Evolutionary conservation across 1,140 invertebrate species (phyloP), one percentile per base, ranked within the genome.

Genomic region (Diuraphis noxia): DNA sequence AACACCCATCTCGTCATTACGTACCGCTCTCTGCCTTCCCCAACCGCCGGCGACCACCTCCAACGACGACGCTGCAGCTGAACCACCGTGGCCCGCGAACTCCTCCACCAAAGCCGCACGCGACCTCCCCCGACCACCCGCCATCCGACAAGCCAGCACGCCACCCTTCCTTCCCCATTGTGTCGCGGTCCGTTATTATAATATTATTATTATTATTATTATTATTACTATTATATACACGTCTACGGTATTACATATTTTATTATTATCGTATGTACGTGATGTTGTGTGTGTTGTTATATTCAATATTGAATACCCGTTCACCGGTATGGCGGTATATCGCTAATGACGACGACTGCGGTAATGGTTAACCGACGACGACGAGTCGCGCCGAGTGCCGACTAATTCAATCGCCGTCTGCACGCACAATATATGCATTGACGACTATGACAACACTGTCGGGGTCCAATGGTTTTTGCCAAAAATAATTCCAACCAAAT

Each of bases 1-100:
- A 34, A 49, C 38, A 90, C 88, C 77, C 89, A 81, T 82, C 77
- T 49, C 89, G 88, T 72, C 49, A 88, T 88, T 88, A 87, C 49
- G 86, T 88, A 56, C 38, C 43, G 56, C 85, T 25, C 84, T 10
- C 82, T 43, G 41, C 41, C 52, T 10, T 38, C 85, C 49, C 34
- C 85, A 30, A 36, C 85, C 86, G 34, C 0, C 87, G n/a, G 6
- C 36, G 13, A 56, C 89, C 88, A 36, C 63, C 72, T 21, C 56
- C 72, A 38, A n/a, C 40, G 30, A n/a, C 52, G 87, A 52, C 85
- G 43, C n/a, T 38, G 43, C 46, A 52, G 25, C 85, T 6, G 25
- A 46, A 38, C n/a, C 43, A 49, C 85, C 7, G 85, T 36, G 23
- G 41, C 30, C 40, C 82, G 41, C 41, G 40, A 84, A 13, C 30